A percentile compares a stretch with the other conserved stretches of the same genome.
Evolutionary conservation across 2,888 invertebrate species (phyloP).

Genomic region (Caenorhabditis panamensis): DNA sequence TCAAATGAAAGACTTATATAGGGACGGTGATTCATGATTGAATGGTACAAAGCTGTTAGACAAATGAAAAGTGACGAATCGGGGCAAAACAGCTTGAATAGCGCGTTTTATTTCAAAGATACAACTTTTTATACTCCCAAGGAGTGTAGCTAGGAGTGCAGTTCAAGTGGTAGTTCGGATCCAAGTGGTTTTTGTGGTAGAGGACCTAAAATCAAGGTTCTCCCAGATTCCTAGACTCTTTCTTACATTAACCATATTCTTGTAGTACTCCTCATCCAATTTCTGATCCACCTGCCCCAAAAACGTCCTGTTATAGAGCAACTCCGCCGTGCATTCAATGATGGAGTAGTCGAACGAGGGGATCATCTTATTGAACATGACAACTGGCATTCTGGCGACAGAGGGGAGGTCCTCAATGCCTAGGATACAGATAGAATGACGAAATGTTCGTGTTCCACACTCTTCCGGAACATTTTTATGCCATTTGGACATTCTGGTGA

Average conservation of each 20-base stretch:
- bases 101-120: no score
- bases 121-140: no score
- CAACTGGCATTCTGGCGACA: slow-evolving; percentile 51
- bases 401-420: slow-evolving; percentile 60
- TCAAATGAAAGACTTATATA: no score
- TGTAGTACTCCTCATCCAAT: slow-evolving; percentile 63
- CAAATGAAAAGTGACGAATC: no score
- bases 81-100: no score
- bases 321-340: slow-evolving; percentile 65
- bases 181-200: background rate
- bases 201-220: background rate
- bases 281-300: slow-evolving; percentile 52
- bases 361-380: slow-evolving; percentile 62
- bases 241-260: slow-evolving; percentile 62
- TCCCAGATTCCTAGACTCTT: no score
- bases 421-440: slow-evolving; percentile 60
- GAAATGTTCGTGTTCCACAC: slow-evolving; percentile 36
- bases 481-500: slow-evolving; percentile 56
- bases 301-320: slow-evolving; percentile 66
- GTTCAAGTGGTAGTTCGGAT: background rate
- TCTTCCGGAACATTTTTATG: background rate
- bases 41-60: no score
- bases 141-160: background rate
- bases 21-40: no score
- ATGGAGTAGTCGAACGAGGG: slow-evolving; percentile 65